Conservation (phyloP, 2,113 vertebrate genomes). For the Notothenia coriiceps region DNA sequence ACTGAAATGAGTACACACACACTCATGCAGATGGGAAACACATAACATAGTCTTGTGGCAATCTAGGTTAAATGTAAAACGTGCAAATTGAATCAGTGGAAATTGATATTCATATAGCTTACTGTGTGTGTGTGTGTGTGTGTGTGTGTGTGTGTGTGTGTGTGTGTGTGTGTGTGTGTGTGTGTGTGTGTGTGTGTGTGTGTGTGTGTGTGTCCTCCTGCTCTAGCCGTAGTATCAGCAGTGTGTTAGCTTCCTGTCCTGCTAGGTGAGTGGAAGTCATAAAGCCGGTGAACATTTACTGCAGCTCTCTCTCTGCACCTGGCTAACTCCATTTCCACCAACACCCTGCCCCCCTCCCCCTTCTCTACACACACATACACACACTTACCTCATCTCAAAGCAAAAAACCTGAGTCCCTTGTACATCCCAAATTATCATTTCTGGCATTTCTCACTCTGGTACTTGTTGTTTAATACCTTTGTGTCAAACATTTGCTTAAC, state of each 20-base stretch:
- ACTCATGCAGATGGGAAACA: not conserved
- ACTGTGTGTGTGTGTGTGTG: conserved; percentile 3
- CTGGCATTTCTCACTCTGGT: not conserved
- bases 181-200: not conserved
- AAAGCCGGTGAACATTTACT: conserved; percentile 92
- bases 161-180: conserved; percentile 16
- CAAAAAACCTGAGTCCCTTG: conserved; percentile 12
- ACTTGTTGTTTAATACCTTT: not conserved
- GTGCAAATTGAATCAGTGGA: not conserved
- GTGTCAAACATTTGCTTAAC: conserved; percentile 4
- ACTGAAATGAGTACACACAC: not conserved
- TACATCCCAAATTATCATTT: conserved; percentile 36
- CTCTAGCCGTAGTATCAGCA: conserved; percentile 34
- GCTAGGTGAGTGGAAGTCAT: conserved; percentile 91
- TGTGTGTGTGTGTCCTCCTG: not conserved
- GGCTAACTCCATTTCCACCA: conserved; percentile 85
- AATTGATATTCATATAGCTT: not conserved
- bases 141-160: not conserved
- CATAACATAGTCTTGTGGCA: not conserved
- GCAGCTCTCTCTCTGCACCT: conserved; percentile 86
- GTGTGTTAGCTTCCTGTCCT: conserved; percentile 73
- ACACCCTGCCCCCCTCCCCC: conserved; percentile 35
- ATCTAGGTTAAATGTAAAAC: not conserved
- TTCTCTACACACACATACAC: conserved; percentile 47
- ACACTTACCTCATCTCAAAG: conserved; percentile 37